Evolutionary conservation across 2,888 invertebrate genomes (phyloP).

Genomic region (Pheosia tremula): DNA sequence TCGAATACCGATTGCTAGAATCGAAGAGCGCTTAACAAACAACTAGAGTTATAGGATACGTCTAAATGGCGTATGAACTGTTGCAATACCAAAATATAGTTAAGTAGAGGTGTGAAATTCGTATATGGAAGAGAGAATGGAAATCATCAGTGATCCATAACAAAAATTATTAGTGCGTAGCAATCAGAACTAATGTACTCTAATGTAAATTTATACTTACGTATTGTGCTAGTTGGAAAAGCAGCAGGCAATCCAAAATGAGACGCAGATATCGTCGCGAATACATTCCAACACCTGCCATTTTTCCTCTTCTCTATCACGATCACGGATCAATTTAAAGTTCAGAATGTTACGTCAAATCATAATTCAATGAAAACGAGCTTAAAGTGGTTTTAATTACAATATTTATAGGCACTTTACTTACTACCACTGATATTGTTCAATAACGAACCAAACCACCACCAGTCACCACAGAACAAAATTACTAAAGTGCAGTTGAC

Average conservation of each 20-base stretch:
- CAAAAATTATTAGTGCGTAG: constrained; percentile 48
- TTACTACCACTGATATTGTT: background rate
- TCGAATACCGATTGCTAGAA: too few relatives aligned
- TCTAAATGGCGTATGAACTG: too few relatives aligned
- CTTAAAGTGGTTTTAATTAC: background rate
- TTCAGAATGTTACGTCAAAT: constrained; percentile 57
- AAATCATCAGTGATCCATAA: constrained; percentile 17
- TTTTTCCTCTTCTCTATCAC: constrained; percentile 57
- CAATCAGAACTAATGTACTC: constrained; percentile 32
- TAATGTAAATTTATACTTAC: constrained; percentile 51
- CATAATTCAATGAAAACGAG: constrained; percentile 49
- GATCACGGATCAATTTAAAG: constrained; percentile 47
- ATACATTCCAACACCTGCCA: constrained; percentile 56
- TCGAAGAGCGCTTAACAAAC: too few relatives aligned
- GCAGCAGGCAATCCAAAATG: constrained; percentile 63
- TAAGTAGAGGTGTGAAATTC: background rate
- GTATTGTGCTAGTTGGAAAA: constrained; percentile 62
- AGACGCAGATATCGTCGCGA: constrained; percentile 57
- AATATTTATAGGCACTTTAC: background rate
- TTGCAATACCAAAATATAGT: background rate
- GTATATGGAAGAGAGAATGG: background rate
- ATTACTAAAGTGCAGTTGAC: too few relatives aligned
- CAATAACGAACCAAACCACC: background rate
- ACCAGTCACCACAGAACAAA: background rate
- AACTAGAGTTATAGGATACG: too few relatives aligned